These are phyloP conservation scores for Norana najaformis DNA, from an alignment of 2,888 invertebrate genomes.

Conservation along the genomic window DNA sequence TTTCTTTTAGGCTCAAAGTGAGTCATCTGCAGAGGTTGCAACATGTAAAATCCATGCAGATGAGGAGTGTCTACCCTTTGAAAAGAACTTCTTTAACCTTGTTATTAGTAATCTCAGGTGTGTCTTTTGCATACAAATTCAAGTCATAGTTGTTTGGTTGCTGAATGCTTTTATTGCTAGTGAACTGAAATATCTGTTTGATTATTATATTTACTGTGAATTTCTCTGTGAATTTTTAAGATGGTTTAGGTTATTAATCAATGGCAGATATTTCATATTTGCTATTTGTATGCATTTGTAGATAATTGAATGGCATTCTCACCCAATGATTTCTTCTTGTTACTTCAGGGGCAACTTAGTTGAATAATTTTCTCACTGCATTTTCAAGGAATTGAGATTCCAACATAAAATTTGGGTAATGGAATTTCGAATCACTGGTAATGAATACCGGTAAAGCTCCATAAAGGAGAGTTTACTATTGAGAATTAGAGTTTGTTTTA, in stretches of 20 bases:
- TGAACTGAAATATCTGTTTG: background rate
- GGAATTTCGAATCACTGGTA: too few relatives aligned
- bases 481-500: too few relatives aligned
- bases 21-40: conserved; percentile 66
- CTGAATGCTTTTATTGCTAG: background rate
- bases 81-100: conserved; percentile 80
- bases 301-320: background rate
- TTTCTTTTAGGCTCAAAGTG: conserved; percentile 68
- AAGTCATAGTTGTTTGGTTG: background rate
- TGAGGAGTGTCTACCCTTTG: conserved; percentile 74
- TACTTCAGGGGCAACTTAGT: background rate
- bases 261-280: background rate
- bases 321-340: background rate
- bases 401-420: too few relatives aligned
- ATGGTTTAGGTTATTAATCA: background rate
- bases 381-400: background rate
- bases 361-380: background rate
- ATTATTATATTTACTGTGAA: background rate
- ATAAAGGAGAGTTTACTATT: too few relatives aligned
- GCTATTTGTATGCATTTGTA: background rate
- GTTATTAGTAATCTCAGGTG: conserved; percentile 77
- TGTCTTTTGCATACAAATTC: background rate
- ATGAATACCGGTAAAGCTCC: too few relatives aligned
- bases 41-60: conserved; percentile 75
- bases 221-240: background rate